Conservation (phyloP, 2,888 invertebrate genomes). For the Lycocerus yunnanus region DNA sequence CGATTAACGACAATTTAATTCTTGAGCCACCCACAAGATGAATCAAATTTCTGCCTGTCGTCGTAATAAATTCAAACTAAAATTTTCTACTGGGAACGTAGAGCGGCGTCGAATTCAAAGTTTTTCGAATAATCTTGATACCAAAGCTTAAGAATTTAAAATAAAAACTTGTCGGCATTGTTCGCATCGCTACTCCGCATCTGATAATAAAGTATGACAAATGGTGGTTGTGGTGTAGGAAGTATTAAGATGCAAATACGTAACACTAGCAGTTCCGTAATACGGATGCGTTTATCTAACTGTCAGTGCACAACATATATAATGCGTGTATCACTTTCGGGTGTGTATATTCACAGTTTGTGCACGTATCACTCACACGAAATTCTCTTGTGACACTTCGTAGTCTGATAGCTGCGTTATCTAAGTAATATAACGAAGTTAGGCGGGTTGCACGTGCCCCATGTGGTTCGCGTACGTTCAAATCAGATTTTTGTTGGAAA, state of each 20-base stretch:
- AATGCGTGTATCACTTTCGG: constrained; percentile 22
- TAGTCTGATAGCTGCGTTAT: constrained; percentile 27
- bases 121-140: too few relatives aligned
- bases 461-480: neutral
- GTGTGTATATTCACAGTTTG: constrained; percentile 21
- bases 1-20: too few relatives aligned
- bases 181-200: neutral
- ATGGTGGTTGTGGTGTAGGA: neutral
- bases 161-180: neutral
- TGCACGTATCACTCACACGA: constrained; percentile 31
- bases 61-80: too few relatives aligned
- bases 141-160: neutral
- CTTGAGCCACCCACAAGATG: too few relatives aligned
- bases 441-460: constrained; percentile 18
- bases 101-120: too few relatives aligned
- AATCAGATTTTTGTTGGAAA: neutral
- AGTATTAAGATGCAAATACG: neutral
- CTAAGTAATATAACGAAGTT: constrained; percentile 29
- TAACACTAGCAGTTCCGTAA: neutral
- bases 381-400: constrained; percentile 26
- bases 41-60: too few relatives aligned
- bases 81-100: too few relatives aligned
- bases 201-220: neutral
- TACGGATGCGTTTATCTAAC: constrained; percentile 14
- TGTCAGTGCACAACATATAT: constrained; percentile 20